These are phyloP conservation scores for Takifugu bimaculatus DNA, from an alignment of 2,113 vertebrate genomes.

Conservation along the genomic window DNA sequence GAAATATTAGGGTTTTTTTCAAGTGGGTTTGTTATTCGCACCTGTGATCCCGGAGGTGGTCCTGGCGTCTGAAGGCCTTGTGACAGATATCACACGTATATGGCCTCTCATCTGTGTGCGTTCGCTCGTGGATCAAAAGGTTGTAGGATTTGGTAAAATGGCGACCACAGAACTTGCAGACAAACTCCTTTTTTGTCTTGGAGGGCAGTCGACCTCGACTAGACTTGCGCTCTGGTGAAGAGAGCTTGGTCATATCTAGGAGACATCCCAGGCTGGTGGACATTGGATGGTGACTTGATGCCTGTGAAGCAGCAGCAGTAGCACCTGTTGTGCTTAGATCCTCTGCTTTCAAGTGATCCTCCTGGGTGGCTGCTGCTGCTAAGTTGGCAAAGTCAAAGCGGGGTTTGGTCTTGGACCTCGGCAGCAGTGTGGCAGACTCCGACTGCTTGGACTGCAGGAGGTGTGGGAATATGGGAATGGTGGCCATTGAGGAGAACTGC, in stretches of 20 bases:
- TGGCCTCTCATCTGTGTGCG: slow-evolving; percentile 93
- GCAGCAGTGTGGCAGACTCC: slow-evolving; percentile 60
- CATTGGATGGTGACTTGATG: slow-evolving; percentile 47
- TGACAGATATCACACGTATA: slow-evolving; percentile 99
- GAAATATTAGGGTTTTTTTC: neutral
- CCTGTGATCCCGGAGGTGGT: slow-evolving; percentile 98
- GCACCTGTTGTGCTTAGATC: slow-evolving; percentile 73
- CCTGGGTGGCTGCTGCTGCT: slow-evolving; percentile 92
- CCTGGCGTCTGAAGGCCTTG: slow-evolving; percentile 97
- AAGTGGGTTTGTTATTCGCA: slow-evolving; percentile 43
- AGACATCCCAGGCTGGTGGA: slow-evolving; percentile 79
- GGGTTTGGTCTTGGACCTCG: slow-evolving; percentile 84
- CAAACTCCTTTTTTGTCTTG: slow-evolving; percentile 99
- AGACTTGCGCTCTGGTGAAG: slow-evolving; percentile 91
- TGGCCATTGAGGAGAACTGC: slow-evolving; percentile 83
- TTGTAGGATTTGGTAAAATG: slow-evolving; percentile 99
- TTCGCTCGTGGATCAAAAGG: slow-evolving; percentile 96
- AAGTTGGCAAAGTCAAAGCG: slow-evolving; percentile 98
- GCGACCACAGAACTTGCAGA: slow-evolving; percentile 98
- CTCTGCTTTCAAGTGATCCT: slow-evolving; percentile 88
- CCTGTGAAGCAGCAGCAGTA: slow-evolving; percentile 6
- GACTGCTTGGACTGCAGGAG: slow-evolving; percentile 82
- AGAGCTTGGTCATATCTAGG: slow-evolving; percentile 89
- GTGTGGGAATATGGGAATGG: slow-evolving; percentile 89
- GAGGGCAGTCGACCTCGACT: slow-evolving; percentile 89